Evolutionary conservation across 2,888 invertebrate species (phyloP).

Genomic region (Orchesella flavescens): DNA sequence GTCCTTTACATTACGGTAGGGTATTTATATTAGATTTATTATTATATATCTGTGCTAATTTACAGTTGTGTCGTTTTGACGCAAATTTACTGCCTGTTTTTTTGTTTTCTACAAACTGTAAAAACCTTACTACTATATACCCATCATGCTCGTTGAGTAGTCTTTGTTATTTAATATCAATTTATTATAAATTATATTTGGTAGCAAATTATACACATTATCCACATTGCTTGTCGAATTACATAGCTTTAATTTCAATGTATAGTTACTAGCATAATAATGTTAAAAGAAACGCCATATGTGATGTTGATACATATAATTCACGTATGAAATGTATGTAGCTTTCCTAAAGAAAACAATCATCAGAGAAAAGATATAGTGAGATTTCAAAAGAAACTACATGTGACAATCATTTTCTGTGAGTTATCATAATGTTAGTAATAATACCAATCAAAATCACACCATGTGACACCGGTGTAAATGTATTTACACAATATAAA

Average conservation of each 20-base stretch:
- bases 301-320: neutral
- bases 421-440: conserved; percentile 20
- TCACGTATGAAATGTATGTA: neutral
- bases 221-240: conserved; percentile 55
- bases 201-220: conserved; percentile 10
- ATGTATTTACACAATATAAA: conserved; percentile 17
- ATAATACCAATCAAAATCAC: conserved; percentile 12
- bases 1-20: too few species aligned
- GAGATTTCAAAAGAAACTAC: conserved; percentile 28
- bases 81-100: conserved; percentile 5
- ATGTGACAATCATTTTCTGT: conserved; percentile 48
- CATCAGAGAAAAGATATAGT: conserved; percentile 27
- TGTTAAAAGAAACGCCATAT: neutral
- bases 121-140: neutral
- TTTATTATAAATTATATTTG: conserved; percentile 9
- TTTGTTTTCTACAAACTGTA: neutral
- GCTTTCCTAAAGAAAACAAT: conserved; percentile 33
- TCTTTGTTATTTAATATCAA: neutral
- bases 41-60: neutral
- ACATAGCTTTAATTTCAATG: conserved; percentile 46
- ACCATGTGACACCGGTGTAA: conserved; percentile 40
- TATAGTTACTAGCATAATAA: neutral
- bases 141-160: neutral
- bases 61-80: neutral
- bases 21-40: neutral